These are phyloP conservation scores for Anomalospiza imberbis DNA, from an alignment of 2,797 vertebrate species.

Conservation along the genomic window DNA sequence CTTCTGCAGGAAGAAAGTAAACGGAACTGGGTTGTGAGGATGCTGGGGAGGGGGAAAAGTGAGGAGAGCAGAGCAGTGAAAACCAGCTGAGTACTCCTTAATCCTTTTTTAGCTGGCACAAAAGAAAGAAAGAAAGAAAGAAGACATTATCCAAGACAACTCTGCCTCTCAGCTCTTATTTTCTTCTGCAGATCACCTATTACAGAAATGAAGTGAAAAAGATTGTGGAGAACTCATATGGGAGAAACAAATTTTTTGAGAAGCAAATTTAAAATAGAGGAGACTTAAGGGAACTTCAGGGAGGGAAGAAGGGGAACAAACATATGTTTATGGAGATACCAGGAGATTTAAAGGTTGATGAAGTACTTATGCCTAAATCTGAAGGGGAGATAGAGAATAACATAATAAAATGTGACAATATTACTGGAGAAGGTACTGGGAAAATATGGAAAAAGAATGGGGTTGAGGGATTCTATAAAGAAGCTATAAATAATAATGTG, in stretches of 20 bases:
- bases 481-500: background rate
- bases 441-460: background rate
- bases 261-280: conserved; percentile 9
- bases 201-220: background rate
- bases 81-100: background rate
- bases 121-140: background rate
- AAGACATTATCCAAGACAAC: background rate
- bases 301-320: background rate
- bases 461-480: background rate
- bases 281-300: conserved; percentile 3
- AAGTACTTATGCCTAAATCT: conserved; percentile 22
- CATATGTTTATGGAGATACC: conserved; percentile 29
- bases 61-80: background rate
- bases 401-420: conserved; percentile 1
- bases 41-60: background rate
- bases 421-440: background rate
- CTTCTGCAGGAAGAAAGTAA: background rate
- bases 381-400: background rate
- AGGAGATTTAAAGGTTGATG: conserved; percentile 48
- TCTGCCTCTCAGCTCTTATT: background rate
- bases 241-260: background rate
- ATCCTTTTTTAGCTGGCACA: background rate
- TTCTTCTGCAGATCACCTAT: background rate
- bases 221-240: background rate
- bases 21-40: background rate